Base-by-base conservation (phyloP, 2,888 invertebrate genomes). In the Eubasilissa splendida region DNA sequence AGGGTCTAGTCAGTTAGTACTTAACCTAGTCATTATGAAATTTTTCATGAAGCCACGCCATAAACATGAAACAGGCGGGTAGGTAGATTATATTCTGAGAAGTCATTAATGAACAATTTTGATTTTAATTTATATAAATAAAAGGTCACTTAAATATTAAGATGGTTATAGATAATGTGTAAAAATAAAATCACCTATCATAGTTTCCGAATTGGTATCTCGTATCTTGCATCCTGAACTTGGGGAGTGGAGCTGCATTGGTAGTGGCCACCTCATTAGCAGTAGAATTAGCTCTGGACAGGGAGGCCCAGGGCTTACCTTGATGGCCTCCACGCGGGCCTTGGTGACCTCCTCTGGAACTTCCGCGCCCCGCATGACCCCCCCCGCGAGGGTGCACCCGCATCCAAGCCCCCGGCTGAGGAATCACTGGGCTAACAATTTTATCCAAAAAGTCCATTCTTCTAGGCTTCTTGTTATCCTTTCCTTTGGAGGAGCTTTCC, bases 191-290 rank as follows among this genome's bases (percentile, higher is more conserved):
- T 85, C 85, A 93, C 89, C 96, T 94, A 88, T 97, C 96, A 89
- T 98, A 99, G 89, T 99, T 99, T 79, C 99, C 99, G 90, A 95
- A 98, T 86, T 96, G 96, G 90, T 97, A 98, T 86, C 93, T 93
- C 80, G 93, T 92, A 87, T 95, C 94, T 87, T 95, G 95, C 33
- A 93, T 91, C 85, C 95, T 93, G 88, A 96, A 96, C 81, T 91
- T 92, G 10, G 94, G 94, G 85, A 91, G 86, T 85, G 87, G 86
- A 52, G 87, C 86, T 54, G 87, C 87, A 82, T 88, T 88, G 1
- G 66, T 85, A 63, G 63, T 87, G 89, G 89, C 0, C 88, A 88
- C 71, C 89, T 85, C 0, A 89, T 88, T 11, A 54, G 75, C 31
- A 12, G 65, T 52, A 58, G 52, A 79, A 58, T 66, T 42, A 31